Conservation (phyloP, 2,888 invertebrate genomes). For the Mystacides longicornis region DNA sequence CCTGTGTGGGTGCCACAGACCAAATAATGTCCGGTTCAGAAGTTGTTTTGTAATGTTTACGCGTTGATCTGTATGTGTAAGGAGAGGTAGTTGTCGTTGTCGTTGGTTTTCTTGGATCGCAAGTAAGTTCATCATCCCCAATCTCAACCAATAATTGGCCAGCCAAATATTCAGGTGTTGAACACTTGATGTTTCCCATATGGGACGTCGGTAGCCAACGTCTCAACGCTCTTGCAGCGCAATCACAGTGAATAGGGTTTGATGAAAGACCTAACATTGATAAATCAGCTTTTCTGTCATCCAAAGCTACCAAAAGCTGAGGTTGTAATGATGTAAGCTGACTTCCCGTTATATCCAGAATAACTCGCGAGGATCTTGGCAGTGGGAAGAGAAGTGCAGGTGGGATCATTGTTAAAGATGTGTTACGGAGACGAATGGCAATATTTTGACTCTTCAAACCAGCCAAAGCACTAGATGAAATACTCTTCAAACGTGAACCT, state of each 20-base stretch:
- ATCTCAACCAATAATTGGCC: constrained; percentile 66
- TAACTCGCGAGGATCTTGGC: constrained; percentile 75
- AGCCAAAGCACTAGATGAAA: constrained; percentile 77
- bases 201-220: constrained; percentile 66
- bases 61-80: constrained; percentile 37
- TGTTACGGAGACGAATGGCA: constrained; percentile 69
- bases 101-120: constrained; percentile 57
- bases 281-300: constrained; percentile 71
- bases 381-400: constrained; percentile 80
- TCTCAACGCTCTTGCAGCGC: constrained; percentile 70
- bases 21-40: constrained; percentile 85
- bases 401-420: constrained; percentile 69
- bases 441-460: constrained; percentile 69
- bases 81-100: constrained; percentile 43
- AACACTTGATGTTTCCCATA: constrained; percentile 57
- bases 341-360: constrained; percentile 71
- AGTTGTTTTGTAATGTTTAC: constrained; percentile 53
- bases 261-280: constrained; percentile 65
- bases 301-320: constrained; percentile 71
- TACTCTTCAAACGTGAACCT: constrained; percentile 65
- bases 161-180: constrained; percentile 60
- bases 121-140: constrained; percentile 74
- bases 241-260: constrained; percentile 82
- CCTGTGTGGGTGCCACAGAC: constrained; percentile 70
- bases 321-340: constrained; percentile 68